These are phyloP conservation scores for Pollenia amentaria DNA, from an alignment of 2,888 invertebrate genomes.

Conservation along the genomic window DNA sequence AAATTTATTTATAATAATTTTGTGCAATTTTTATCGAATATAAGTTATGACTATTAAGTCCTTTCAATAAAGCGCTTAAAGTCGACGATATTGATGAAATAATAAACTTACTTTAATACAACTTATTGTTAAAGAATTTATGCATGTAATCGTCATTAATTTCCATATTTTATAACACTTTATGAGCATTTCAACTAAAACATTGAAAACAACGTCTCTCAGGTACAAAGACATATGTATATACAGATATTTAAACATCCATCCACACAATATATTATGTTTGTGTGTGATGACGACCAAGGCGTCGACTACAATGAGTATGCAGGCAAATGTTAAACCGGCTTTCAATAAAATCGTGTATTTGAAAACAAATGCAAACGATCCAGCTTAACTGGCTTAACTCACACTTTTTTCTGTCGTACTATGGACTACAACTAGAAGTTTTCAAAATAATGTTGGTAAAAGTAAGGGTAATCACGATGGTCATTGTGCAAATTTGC, in stretches of 20 bases:
- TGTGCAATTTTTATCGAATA: no score
- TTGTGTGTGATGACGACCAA: background rate
- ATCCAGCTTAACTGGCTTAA: constrained; percentile 43
- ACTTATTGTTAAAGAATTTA: constrained; percentile 50
- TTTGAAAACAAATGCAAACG: constrained; percentile 59
- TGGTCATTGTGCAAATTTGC: no score
- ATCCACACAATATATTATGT: constrained; percentile 8
- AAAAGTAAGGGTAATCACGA: no score
- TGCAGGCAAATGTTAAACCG: constrained; percentile 57
- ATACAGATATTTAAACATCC: constrained; percentile 10
- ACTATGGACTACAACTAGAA: background rate
- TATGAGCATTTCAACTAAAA: constrained; percentile 35
- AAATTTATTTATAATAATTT: no score
- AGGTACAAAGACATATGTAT: constrained; percentile 10
- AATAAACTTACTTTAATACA: constrained; percentile 32
- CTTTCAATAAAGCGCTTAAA: background rate
- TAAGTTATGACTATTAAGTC: background rate
- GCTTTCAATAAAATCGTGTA: constrained; percentile 65
- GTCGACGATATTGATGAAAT: constrained; percentile 11
- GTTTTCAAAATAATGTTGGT: background rate
- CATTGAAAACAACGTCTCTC: constrained; percentile 28
- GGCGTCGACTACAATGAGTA: constrained; percentile 2
- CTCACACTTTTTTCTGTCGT: constrained; percentile 21
- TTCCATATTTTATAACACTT: constrained; percentile 62
- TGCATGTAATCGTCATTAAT: constrained; percentile 65